Evolutionary conservation across 2,797 vertebrate genomes (phyloP), one percentile per base, ranked within the genome.

Genomic region (Sebastiscus tertius): DNA sequence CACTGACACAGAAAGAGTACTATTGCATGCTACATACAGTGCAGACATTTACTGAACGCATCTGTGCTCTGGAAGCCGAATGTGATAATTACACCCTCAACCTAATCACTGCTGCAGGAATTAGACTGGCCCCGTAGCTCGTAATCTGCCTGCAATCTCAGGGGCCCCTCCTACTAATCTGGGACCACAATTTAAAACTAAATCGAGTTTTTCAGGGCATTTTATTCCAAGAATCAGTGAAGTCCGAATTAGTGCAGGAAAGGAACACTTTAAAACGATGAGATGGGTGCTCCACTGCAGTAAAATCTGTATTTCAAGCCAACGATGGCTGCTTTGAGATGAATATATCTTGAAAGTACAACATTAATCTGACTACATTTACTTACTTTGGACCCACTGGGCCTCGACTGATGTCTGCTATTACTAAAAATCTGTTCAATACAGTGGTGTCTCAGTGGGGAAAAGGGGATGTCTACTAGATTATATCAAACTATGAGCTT

Each of bases 1-100:
- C 86, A 93, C 88, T 94, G 84, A 93, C 89, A 93, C 80, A 91
- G 69, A 88, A 67, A 90, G 36, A 79, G 31, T 33, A 66, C 54
- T 2, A 22, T 2, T 24, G 8, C 55, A 46, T 31, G 9, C 22
- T n/a, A 60, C 22, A 59, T 5, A 62, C 31, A 77, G 13, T 7
- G 22, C 36, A 59, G 4, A 31, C 11, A 34, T 54, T 13, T 31
- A 33, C 49, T 49, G 46, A 49, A 34, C 1, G 49, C 65, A 80
- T 66, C 68, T 81, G 34, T 54, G 31, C 27, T 46, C 26, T 55
- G 27, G 31, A 76, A 80, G 60, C 31, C 8, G 52, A 86, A 60
- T 72, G 16, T 9, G 10, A 90, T 86, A 86, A 87, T 83, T 89
- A 72, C 54, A 79, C 74, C 72, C 67, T 80, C 81, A 81, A 61